phyloP scores from a whole-genome alignment of 2,888 invertebrate genomes.

The Caenorhabditis sp. region DNA sequence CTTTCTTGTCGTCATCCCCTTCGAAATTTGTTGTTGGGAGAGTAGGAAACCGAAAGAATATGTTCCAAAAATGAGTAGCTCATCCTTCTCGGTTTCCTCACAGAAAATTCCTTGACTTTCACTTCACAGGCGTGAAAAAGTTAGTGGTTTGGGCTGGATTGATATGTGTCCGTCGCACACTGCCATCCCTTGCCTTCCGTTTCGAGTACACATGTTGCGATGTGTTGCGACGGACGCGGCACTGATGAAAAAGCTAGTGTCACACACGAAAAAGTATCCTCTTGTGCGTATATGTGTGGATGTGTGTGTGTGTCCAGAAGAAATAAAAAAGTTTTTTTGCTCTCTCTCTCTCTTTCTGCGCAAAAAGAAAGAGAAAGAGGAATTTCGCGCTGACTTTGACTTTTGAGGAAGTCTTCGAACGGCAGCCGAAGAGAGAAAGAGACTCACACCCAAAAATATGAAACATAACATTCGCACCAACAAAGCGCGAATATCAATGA shows the following conservation, averaged over 20 bases:
- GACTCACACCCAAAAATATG: conserved; percentile 55
- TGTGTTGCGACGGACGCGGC: conserved; percentile 57
- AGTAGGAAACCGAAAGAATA: conserved; percentile 13
- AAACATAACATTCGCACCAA: conserved; percentile 62
- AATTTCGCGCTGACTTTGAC: conserved; percentile 21
- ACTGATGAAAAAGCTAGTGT: conserved; percentile 66
- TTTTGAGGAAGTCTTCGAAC: conserved; percentile 31
- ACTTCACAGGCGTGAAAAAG: conserved; percentile 15
- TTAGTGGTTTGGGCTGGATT: conserved; percentile 9
- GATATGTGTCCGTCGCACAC: conserved; percentile 43
- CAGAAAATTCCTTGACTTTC: no score
- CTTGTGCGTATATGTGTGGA: conserved; percentile 33
- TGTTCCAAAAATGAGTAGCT: conserved; percentile 27
- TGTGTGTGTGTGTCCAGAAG: conserved; percentile 56
- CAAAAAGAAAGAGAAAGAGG: conserved; percentile 30
- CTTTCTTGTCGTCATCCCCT: conserved; percentile 33
- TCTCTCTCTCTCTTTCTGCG: no score
- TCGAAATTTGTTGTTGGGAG: conserved; percentile 50
- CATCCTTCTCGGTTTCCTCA: background rate
- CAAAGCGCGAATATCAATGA: conserved; percentile 62
- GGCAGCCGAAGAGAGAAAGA: conserved; percentile 29
- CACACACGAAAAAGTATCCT: conserved; percentile 55
- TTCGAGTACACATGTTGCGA: conserved; percentile 63
- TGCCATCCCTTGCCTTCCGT: conserved; percentile 25
- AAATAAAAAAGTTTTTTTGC: conserved; percentile 52